Conservation (phyloP, 2,888 invertebrate species). For the Trichogramma dendrolimi region DNA sequence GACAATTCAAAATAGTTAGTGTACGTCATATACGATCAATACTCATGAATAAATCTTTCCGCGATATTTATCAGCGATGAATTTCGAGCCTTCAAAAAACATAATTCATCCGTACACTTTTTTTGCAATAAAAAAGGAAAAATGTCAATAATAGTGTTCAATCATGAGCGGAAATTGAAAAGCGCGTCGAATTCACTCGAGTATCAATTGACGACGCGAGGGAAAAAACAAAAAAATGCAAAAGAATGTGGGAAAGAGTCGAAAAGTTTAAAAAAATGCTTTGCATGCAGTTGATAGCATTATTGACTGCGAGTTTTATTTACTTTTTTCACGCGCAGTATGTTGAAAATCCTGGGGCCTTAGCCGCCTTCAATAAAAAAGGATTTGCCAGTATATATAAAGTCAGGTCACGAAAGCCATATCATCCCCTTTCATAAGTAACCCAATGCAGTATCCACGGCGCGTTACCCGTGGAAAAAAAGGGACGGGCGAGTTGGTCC, state of each 20-base stretch:
- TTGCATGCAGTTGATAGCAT: not conserved
- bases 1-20: not conserved
- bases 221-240: not conserved
- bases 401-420: slow-evolving; percentile 34
- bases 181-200: not conserved
- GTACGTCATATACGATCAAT: no score
- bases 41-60: no score
- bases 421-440: slow-evolving; percentile 30
- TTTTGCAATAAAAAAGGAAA: not conserved
- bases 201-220: not conserved
- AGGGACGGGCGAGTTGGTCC: not conserved
- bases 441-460: slow-evolving; percentile 18
- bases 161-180: not conserved
- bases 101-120: slow-evolving; percentile 4
- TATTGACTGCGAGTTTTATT: slow-evolving; percentile 11
- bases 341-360: slow-evolving; percentile 11
- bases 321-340: slow-evolving; percentile 2
- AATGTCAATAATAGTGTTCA: not conserved
- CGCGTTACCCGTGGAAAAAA: slow-evolving; percentile 5
- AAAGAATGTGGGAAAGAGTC: not conserved
- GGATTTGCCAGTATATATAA: slow-evolving; percentile 14
- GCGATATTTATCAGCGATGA: no score
- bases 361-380: slow-evolving; percentile 19
- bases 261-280: not conserved
- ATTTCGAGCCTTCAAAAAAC: no score